Conservation (phyloP, 2,888 invertebrate genomes). For the Podabrus alpinus region DNA sequence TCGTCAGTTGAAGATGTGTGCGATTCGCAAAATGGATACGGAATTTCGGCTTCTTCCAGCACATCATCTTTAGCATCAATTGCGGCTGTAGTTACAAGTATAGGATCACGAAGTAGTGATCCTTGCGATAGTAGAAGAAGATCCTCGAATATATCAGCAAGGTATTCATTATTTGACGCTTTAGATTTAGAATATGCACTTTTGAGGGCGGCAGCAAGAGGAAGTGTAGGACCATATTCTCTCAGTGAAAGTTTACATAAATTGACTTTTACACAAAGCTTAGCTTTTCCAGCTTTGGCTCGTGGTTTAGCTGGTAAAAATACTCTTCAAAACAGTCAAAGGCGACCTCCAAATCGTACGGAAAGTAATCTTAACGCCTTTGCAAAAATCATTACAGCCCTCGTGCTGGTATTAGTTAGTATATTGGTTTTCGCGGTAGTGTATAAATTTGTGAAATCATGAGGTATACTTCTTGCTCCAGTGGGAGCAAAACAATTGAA, state of each 20-base stretch:
- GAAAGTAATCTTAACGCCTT: slow-evolving; percentile 72
- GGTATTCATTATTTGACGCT: slow-evolving; percentile 72
- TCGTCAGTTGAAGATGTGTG: slow-evolving; percentile 56
- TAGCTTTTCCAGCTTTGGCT: slow-evolving; percentile 73
- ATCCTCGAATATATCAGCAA: slow-evolving; percentile 64
- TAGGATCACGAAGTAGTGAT: slow-evolving; percentile 48
- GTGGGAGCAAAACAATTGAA: slow-evolving; percentile 43
- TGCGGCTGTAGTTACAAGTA: slow-evolving; percentile 48
- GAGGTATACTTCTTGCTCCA: slow-evolving; percentile 76
- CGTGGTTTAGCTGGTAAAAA: slow-evolving; percentile 69
- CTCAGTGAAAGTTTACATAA: slow-evolving; percentile 73
- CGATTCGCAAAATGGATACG: slow-evolving; percentile 49
- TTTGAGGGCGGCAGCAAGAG: slow-evolving; percentile 69
- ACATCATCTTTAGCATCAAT: slow-evolving; percentile 64
- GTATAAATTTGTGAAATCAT: slow-evolving; percentile 75
- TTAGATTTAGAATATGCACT: slow-evolving; percentile 73
- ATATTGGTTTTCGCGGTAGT: slow-evolving; percentile 74
- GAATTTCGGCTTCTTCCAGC: slow-evolving; percentile 58
- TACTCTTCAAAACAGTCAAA: slow-evolving; percentile 55
- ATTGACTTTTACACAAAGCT: slow-evolving; percentile 73
- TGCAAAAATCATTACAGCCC: slow-evolving; percentile 72
- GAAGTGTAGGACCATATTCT: slow-evolving; percentile 73
- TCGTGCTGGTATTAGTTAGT: slow-evolving; percentile 70
- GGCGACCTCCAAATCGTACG: slow-evolving; percentile 63
- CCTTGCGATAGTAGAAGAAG: slow-evolving; percentile 58